Evolutionary conservation across 2,797 vertebrate genomes (phyloP), one percentile per base, ranked within the genome.

Genomic region (Paedocypris micromegethes): DNA sequence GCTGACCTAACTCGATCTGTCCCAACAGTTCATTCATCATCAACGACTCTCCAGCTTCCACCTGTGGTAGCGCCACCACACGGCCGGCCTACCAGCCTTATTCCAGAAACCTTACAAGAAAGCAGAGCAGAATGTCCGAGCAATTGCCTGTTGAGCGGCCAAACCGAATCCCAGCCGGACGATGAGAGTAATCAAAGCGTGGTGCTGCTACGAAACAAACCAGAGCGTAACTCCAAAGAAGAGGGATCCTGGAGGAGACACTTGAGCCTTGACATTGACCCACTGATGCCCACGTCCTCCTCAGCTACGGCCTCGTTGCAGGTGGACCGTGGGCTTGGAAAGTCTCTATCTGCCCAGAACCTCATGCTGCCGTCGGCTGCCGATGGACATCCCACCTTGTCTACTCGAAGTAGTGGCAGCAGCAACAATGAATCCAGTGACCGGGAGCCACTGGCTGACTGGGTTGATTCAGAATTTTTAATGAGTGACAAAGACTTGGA

Each of bases 281-380:
- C 88, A 72, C 82, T 96, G 78, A 79, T 93, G 73, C 90, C 93
- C 45, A 88, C 93, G 76, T 84, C 86, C 5, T 85, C 87, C 0
- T 75, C 75, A 70, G 76, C 77, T 23, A 78, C 82, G 3, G 64
- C 41, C 58, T 75, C 58, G 0, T 85, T 83, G 70, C 87, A 92
- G 53, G 83, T 88, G 74, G 90, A 90, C 61, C 87, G 86, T 78
- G 83, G 88, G 76, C 87, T 94, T 3, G 93, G 92, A 55, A 96
- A 96, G 82, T 96, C 94, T 64, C 83, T 93, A 75, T 98, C 96
- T 23, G 92, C 89, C 75, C 93, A 97, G 83, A 93, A 94, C 79
- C 91, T 98, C 79, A 93, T 92, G 81, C 90, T 91, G 70, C 89
- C 93, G 7, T 83, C 88, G 59, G 89, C 59, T 46, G 79, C 70